Base-by-base conservation (phyloP, 1,140 invertebrate species). In the Dreissena polymorpha region DNA sequence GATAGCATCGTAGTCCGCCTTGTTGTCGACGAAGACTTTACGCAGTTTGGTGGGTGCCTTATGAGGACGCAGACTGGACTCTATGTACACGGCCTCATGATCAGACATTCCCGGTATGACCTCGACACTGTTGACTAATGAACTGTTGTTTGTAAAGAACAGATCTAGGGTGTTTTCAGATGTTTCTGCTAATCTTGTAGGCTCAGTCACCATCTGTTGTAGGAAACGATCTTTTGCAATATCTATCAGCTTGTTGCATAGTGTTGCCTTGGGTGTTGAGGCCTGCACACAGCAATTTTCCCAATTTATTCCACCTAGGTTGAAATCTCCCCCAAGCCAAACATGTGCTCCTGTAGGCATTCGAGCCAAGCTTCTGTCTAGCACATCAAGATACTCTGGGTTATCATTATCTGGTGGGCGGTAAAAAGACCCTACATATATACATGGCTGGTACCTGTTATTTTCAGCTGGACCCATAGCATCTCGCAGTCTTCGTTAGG, bases 91-190 rank as follows among this genome's bases (percentile, higher is more conserved):
- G 13, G 69, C 64, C 39, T 84, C 83, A 57, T 84, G 70, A 51
- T 84, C 75, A 18, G 74, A 71, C 0, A 80, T 79, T 6, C 83
- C 70, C 23, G 71, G 76, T 3, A 80, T 73, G n/a, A 85, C 64
- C 27, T 85, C 51, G n/a, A 10, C 13, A 39, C 69, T 78, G 51
- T 79, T 85, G 16, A 85, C 29, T n/a, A 85, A 65, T 12, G 77
- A 55, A 6, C 21, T 49, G 50, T 85, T 85, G 27, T 65, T 79
- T 12, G 71, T 79, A 21, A 79, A 79, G 51, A 85, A 77, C 10
- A 78, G 14, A 25, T 78, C 76, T 18, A 78, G 51, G 12, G 13
- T 25, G n/a, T 27, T 64, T 12, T 12, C 8, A 13, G 65, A 25
- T 3, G 25, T 21, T 21, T 78, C 76, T 21, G 64, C 50, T 2